These are phyloP conservation scores for Arrhamphus sclerolepis DNA, from an alignment of 2,797 vertebrate genomes.

Conservation along the genomic window DNA sequence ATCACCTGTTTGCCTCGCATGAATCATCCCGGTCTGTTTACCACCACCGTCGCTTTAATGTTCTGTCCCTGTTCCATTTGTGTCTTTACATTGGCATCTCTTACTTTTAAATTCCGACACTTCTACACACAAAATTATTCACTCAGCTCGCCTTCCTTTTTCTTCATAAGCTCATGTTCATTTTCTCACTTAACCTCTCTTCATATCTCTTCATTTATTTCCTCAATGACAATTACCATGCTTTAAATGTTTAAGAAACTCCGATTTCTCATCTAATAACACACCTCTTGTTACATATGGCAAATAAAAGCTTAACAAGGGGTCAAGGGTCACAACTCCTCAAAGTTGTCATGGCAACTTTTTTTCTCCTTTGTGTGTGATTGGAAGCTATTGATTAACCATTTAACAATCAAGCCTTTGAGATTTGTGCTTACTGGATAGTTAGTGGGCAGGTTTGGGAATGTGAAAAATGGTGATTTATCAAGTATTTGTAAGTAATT, in stretches of 20 bases:
- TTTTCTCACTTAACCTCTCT: constrained; percentile 35
- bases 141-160: constrained; percentile 9
- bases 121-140: constrained; percentile 37
- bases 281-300: constrained; percentile 31
- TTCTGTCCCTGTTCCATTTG: constrained; percentile 13
- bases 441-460: constrained; percentile 10
- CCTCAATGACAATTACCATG: background rate
- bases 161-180: background rate
- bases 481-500: constrained; percentile 26
- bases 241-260: constrained; percentile 4
- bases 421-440: constrained; percentile 34
- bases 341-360: constrained; percentile 64
- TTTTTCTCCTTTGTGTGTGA: constrained; percentile 20
- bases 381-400: too few species aligned
- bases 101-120: constrained; percentile 12
- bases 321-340: constrained; percentile 46
- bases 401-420: constrained; percentile 50
- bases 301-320: constrained; percentile 36
- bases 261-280: constrained; percentile 24
- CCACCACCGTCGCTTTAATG: constrained; percentile 17
- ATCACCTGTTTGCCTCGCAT: too few species aligned
- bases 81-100: constrained; percentile 16
- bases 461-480: constrained; percentile 32
- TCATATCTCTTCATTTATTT: constrained; percentile 9
- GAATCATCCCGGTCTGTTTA: background rate